Conservation (phyloP, 2,113 vertebrate genomes). For the Okapia johnstoni region DNA sequence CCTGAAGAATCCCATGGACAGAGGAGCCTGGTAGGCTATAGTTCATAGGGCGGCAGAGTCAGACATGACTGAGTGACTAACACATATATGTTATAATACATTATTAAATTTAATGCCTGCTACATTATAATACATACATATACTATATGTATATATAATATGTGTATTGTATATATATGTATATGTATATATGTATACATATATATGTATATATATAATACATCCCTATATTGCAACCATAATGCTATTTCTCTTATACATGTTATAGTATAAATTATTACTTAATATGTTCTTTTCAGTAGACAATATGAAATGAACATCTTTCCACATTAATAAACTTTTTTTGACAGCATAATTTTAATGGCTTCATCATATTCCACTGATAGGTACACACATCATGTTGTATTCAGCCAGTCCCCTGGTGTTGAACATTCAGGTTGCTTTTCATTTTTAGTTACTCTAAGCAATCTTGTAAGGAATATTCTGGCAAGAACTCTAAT, state of each 20-base stretch:
- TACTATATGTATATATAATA: background rate
- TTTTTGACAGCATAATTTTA: background rate
- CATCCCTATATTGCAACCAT: background rate
- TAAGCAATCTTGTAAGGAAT: background rate
- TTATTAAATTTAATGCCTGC: background rate
- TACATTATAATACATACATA: background rate
- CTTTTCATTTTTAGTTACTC: constrained; percentile 11
- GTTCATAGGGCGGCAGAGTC: background rate
- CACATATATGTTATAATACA: background rate
- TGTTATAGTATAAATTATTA: background rate
- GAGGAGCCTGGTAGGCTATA: background rate
- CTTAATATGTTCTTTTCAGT: background rate
- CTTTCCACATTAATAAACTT: background rate
- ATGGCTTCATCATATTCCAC: background rate
- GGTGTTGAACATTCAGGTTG: background rate
- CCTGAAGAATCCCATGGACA: background rate
- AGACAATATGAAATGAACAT: background rate
- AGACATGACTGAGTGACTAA: background rate
- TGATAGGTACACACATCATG: background rate
- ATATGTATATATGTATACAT: too few species aligned
- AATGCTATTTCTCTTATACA: background rate
- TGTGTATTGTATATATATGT: too few species aligned
- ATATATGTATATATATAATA: too few species aligned
- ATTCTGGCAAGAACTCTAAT: constrained; percentile 7
- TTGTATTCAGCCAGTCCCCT: background rate